Base-by-base conservation (phyloP, 2,797 vertebrate genomes). In the Macropus fuliginosus region DNA sequence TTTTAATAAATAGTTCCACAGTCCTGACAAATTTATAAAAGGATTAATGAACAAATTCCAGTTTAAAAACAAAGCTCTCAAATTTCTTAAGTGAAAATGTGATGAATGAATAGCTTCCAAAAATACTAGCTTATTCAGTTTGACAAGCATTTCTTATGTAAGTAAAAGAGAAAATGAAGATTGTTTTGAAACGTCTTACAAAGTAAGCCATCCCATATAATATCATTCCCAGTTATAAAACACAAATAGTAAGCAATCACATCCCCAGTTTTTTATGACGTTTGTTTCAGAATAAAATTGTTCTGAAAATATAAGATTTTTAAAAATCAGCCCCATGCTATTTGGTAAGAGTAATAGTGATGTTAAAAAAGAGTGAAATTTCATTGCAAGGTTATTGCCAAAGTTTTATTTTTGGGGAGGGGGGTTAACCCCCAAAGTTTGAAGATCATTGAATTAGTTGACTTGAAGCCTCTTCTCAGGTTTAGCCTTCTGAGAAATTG, bases 161-260 rank as follows among this genome's bases (percentile, higher is more conserved):
- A 87, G 74, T 87, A 87, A 87, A 87, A 87, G 40, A 81, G 74
- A 87, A 87, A 87, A 87, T 87, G 34, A 87, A 87, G 50, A 87
- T 46, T 87, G 74, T 50, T 87, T 87, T 87, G 74, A 87, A 87
- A 50, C 40, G 12, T 87, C 21, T 87, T 87, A 87, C 74, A 50
- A 87, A 74, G 31, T 62, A 40, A 74, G 40, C 40, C 74, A 27
- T 50, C 21, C 40, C 40, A 87, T 40, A 74, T 74, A 40, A 40
- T n/a, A n/a, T n/a, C 62, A 66, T 74, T 74, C 66, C 66, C 18
- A 74, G n/a, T 40, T 74, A 40, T 74, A 74, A 74, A 40, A 40
- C 62, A 40, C 66, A n/a, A 46, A 50, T 50, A 87, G 1, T 62
- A 46, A 46, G 62, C n/a, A 87, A 50, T 50, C 40, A 87, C 5